Evolutionary conservation across 2,888 invertebrate species (phyloP).

Genomic region (Noctua fimbriata): DNA sequence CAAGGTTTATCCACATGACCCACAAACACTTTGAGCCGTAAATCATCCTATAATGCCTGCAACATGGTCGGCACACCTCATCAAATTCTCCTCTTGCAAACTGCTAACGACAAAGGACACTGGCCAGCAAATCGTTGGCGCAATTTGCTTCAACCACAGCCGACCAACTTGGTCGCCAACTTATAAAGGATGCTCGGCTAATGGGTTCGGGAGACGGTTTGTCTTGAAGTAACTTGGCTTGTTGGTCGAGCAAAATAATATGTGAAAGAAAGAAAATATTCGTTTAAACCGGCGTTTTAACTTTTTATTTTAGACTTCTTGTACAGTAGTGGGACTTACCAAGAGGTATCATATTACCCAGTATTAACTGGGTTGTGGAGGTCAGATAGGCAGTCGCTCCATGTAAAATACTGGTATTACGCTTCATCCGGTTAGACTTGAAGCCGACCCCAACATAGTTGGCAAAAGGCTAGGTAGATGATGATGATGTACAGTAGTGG

Average conservation of each 20-base stretch:
- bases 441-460: too few relatives aligned
- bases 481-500: too few relatives aligned
- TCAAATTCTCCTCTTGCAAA: constrained; percentile 46
- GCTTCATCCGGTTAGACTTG: too few relatives aligned
- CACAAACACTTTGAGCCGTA: constrained; percentile 28
- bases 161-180: constrained; percentile 58
- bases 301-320: neutral
- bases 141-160: constrained; percentile 71
- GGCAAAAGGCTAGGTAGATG: too few relatives aligned
- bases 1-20: neutral
- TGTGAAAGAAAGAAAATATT: neutral
- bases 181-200: constrained; percentile 31
- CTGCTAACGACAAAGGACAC: constrained; percentile 49
- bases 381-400: too few relatives aligned
- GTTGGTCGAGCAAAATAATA: neutral
- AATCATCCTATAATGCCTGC: constrained; percentile 38
- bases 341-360: too few relatives aligned
- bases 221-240: neutral
- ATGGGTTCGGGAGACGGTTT: neutral
- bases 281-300: neutral
- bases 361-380: too few relatives aligned
- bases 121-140: constrained; percentile 64
- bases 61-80: constrained; percentile 43
- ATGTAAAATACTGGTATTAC: too few relatives aligned
- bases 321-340: neutral